Evolutionary conservation across 2,888 invertebrate species (phyloP).

Genomic region (Latheticus oryzae): DNA sequence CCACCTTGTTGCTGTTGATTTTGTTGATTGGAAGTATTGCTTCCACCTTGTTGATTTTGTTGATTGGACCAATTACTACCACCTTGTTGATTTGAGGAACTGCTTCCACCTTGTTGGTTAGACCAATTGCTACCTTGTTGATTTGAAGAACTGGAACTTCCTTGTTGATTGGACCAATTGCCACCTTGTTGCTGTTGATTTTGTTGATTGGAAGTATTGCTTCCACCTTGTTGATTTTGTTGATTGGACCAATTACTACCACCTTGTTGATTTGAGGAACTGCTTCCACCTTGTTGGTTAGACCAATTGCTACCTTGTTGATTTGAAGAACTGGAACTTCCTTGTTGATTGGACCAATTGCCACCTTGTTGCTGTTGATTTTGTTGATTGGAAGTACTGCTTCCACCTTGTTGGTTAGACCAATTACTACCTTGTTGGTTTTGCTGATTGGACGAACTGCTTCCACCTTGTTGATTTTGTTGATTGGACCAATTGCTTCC

Average conservation of each 20-base stretch:
- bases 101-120: slow-evolving; percentile 18
- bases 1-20: slow-evolving; percentile 28
- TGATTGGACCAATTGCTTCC: slow-evolving; percentile 31
- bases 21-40: slow-evolving; percentile 18
- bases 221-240: slow-evolving; percentile 33
- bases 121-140: slow-evolving; percentile 22
- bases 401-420: slow-evolving; percentile 30
- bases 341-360: slow-evolving; percentile 31
- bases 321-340: slow-evolving; percentile 17
- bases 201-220: slow-evolving; percentile 31
- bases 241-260: slow-evolving; percentile 26
- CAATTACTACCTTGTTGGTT: slow-evolving; percentile 35
- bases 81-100: slow-evolving; percentile 34
- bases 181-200: slow-evolving; percentile 31
- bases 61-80: slow-evolving; percentile 16
- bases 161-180: slow-evolving; percentile 22
- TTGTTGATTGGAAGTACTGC: slow-evolving; percentile 39
- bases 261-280: slow-evolving; percentile 38
- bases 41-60: slow-evolving; percentile 14
- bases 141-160: too few species aligned
- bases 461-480: too few species aligned
- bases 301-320: slow-evolving; percentile 34
- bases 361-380: slow-evolving; percentile 40
- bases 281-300: slow-evolving; percentile 32
- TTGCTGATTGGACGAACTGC: slow-evolving; percentile 39